A percentile compares a stretch with the other conserved stretches of the same genome.
phyloP scores from a whole-genome alignment of 2,113 vertebrate genomes.

The Lontra canadensis region DNA sequence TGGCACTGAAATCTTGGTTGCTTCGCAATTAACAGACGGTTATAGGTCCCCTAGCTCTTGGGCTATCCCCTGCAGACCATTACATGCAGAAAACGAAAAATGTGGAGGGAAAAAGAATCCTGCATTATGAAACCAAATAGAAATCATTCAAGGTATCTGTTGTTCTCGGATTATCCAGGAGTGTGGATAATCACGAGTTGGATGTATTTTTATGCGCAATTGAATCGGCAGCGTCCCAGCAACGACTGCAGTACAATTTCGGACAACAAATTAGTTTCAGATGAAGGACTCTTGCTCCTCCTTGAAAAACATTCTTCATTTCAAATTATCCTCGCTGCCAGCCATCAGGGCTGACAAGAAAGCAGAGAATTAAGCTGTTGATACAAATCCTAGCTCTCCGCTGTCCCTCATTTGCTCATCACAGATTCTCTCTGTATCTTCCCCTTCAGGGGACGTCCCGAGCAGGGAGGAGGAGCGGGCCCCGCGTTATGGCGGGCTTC shows the following conservation, averaged over 20 bases:
- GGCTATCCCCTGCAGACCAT: slow-evolving; percentile 52
- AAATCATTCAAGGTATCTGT: slow-evolving; percentile 32
- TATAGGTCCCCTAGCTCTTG: slow-evolving; percentile 52
- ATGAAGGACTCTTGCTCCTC: slow-evolving; percentile 78
- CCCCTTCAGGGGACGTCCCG: slow-evolving; percentile 27
- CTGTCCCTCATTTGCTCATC: slow-evolving; percentile 64
- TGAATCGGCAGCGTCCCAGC: slow-evolving; percentile 55
- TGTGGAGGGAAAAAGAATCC: slow-evolving; percentile 20
- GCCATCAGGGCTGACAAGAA: slow-evolving; percentile 74
- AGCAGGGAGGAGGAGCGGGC: background rate
- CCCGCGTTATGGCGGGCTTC: slow-evolving; percentile 5
- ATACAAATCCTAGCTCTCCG: slow-evolving; percentile 50
- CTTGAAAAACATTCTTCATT: slow-evolving; percentile 80
- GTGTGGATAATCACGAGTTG: slow-evolving; percentile 56
- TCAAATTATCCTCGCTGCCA: slow-evolving; percentile 80
- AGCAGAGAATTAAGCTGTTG: slow-evolving; percentile 74
- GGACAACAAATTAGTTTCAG: slow-evolving; percentile 86
- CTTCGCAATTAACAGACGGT: slow-evolving; percentile 55
- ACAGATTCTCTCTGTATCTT: slow-evolving; percentile 78
- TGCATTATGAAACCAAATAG: slow-evolving; percentile 47
- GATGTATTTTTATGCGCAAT: slow-evolving; percentile 45
- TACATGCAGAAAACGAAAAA: slow-evolving; percentile 51
- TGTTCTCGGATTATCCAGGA: slow-evolving; percentile 57
- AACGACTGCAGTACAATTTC: slow-evolving; percentile 64
- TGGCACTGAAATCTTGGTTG: background rate